These are phyloP conservation scores for Phrixothrix hirtus DNA, from an alignment of 2,888 invertebrate species.

Conservation along the genomic window DNA sequence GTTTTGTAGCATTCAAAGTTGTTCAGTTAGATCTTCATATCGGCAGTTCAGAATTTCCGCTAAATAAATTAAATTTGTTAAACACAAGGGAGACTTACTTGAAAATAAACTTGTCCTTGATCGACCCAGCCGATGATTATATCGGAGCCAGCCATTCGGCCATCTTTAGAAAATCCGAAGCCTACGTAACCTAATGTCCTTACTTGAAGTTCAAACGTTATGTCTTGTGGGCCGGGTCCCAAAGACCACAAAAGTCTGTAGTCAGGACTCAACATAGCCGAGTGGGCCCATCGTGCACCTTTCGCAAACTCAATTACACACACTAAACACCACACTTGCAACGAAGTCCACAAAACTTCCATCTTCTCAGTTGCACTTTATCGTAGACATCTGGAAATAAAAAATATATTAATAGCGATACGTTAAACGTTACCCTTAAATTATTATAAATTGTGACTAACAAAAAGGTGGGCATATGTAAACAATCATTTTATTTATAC, in stretches of 20 bases:
- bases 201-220: conserved; percentile 83
- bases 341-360: conserved; percentile 25
- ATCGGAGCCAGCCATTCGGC: conserved; percentile 81
- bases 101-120: conserved; percentile 76
- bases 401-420: conserved; percentile 1
- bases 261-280: conserved; percentile 61
- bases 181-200: conserved; percentile 84
- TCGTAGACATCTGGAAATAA: conserved; percentile 23
- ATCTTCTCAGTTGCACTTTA: conserved; percentile 28
- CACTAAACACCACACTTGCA: conserved; percentile 44
- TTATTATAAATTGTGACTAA: too few species aligned
- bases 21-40: conserved; percentile 12
- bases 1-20: conserved; percentile 8
- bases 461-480: too few species aligned
- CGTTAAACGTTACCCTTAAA: too few species aligned
- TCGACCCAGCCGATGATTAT: conserved; percentile 90
- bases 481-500: too few species aligned
- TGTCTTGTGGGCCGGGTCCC: conserved; percentile 69
- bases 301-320: conserved; percentile 50
- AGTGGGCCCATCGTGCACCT: conserved; percentile 56
- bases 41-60: too few species aligned
- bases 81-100: conserved; percentile 65
- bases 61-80: not conserved
- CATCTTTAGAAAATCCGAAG: conserved; percentile 81
- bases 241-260: conserved; percentile 72